These are phyloP conservation scores for Sebastes goodei DNA, from an alignment of 2,797 vertebrate species.

Conservation along the genomic window DNA sequence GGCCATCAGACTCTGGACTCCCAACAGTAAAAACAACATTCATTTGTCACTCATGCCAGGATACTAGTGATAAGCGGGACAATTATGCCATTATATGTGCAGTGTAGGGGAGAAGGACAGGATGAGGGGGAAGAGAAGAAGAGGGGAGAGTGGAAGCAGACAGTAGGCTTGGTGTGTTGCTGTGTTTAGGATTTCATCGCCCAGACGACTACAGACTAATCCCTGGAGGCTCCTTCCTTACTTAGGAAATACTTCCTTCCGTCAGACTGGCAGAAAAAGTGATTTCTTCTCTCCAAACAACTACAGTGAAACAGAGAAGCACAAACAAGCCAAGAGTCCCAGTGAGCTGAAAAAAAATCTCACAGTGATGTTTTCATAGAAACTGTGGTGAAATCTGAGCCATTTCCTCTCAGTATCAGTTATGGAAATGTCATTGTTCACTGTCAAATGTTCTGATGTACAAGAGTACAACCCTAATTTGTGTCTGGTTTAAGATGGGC, in stretches of 20 bases:
- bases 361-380: conserved; percentile 24
- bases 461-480: background rate
- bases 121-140: conserved; percentile 20
- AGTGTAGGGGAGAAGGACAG: conserved; percentile 38
- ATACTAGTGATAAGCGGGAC: conserved; percentile 61
- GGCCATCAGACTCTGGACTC: conserved; percentile 25
- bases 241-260: conserved; percentile 70
- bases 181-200: conserved; percentile 67
- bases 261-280: conserved; percentile 49
- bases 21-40: conserved; percentile 53
- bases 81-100: conserved; percentile 71
- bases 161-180: conserved; percentile 62
- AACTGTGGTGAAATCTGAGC: background rate
- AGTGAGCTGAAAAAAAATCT: background rate
- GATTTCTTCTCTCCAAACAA: conserved; percentile 42
- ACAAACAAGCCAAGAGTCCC: background rate
- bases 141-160: conserved; percentile 31
- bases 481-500: conserved; percentile 19
- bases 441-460: background rate
- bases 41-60: conserved; percentile 63
- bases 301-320: conserved; percentile 33
- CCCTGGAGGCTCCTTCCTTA: conserved; percentile 63
- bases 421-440: conserved; percentile 10
- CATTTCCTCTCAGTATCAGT: background rate
- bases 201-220: conserved; percentile 57